Evolutionary conservation across 2,113 vertebrate species (phyloP).

Genomic region (Columba livia): DNA sequence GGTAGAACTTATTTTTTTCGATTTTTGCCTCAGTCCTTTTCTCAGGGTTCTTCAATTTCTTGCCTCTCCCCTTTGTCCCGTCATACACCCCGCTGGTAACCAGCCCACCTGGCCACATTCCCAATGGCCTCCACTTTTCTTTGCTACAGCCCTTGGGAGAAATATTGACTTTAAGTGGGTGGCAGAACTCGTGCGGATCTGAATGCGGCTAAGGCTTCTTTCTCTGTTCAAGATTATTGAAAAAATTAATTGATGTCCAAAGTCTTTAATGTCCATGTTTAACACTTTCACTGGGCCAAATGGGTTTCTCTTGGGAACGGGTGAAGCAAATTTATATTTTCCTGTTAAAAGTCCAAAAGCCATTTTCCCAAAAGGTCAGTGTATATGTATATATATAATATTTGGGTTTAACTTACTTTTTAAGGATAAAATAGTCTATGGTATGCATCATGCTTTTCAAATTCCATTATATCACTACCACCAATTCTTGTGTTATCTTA

Average conservation of each 20-base stretch:
- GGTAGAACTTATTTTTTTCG: neutral
- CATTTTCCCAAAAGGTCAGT: slow-evolving; percentile 12
- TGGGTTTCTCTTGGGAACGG: neutral
- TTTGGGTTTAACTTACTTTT: neutral
- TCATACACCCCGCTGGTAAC: no score
- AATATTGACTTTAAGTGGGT: neutral
- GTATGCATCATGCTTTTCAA: neutral
- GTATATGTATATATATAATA: neutral
- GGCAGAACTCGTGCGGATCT: neutral
- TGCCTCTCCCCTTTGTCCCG: neutral
- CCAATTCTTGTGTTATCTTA: neutral
- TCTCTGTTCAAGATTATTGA: neutral
- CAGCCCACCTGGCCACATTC: neutral
- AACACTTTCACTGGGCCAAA: neutral
- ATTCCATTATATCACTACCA: neutral
- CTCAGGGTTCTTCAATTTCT: neutral
- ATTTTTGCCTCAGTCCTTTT: neutral
- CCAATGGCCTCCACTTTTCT: neutral
- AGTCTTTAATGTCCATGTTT: neutral
- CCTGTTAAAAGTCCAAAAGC: neutral
- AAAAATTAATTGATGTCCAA: neutral
- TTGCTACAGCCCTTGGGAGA: neutral
- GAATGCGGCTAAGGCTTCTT: neutral
- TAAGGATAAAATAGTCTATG: neutral
- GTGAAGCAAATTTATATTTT: slow-evolving; percentile 30